These are phyloP conservation scores for Larimichthys polyactis DNA, from an alignment of 2,113 vertebrate genomes.

Conservation along the genomic window DNA sequence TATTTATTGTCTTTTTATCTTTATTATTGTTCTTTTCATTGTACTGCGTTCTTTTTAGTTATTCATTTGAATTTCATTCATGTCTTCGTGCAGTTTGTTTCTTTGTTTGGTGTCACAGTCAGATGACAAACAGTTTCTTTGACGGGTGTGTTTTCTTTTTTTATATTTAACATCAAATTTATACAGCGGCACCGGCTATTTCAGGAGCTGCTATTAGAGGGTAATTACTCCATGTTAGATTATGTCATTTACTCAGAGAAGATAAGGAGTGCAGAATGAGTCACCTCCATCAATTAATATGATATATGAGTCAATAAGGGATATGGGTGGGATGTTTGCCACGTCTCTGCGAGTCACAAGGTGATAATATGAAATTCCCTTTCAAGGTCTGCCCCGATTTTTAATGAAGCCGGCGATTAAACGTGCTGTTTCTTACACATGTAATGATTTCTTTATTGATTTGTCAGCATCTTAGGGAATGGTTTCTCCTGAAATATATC, in stretches of 20 bases:
- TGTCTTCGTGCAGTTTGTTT: not conserved
- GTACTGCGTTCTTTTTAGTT: too few relatives aligned
- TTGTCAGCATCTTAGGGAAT: conserved; percentile 72
- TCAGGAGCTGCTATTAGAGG: conserved; percentile 61
- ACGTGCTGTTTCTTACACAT: conserved; percentile 73
- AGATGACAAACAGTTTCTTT: conserved; percentile 39
- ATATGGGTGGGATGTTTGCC: conserved; percentile 54
- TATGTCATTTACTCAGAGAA: conserved; percentile 71
- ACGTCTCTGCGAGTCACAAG: conserved; percentile 47
- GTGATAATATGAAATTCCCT: conserved; percentile 68
- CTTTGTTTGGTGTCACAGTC: not conserved
- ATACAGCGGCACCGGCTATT: conserved; percentile 42
- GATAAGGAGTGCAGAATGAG: conserved; percentile 63
- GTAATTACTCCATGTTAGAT: conserved; percentile 76
- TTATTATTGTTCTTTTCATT: too few relatives aligned
- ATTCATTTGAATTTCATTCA: not conserved
- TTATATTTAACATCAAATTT: conserved; percentile 57
- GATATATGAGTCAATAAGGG: conserved; percentile 65
- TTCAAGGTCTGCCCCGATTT: conserved; percentile 48
- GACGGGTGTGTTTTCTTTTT: conserved; percentile 30
- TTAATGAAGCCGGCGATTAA: conserved; percentile 67
- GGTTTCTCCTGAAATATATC: conserved; percentile 69
- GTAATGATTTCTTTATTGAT: conserved; percentile 81
- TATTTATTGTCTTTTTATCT: too few relatives aligned
- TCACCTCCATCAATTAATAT: conserved; percentile 74